Conservation (phyloP, 1,140 invertebrate species). For the Drosophila saltans region DNA sequence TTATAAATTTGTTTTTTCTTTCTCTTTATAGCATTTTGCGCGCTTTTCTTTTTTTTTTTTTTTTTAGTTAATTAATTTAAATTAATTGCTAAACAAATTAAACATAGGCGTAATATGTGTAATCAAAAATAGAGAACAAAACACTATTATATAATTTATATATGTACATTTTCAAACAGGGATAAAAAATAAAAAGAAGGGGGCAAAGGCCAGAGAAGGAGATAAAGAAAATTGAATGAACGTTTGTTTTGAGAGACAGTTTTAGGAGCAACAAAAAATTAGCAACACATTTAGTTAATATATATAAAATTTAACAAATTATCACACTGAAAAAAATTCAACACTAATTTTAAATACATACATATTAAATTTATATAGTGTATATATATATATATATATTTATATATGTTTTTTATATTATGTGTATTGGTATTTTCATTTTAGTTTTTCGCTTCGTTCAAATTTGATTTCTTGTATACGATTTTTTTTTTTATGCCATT, state of each 20-base stretch:
- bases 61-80: neutral
- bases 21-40: conserved; percentile 33
- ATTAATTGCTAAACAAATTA: conserved; percentile 9
- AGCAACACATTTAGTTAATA: conserved; percentile 63
- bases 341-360: conserved; percentile 75
- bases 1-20: conserved; percentile 7
- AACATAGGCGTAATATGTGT: neutral
- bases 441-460: conserved; percentile 44
- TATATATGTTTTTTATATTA: conserved; percentile 11
- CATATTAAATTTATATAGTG: conserved; percentile 32
- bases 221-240: conserved; percentile 14
- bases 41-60: conserved; percentile 45
- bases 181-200: neutral
- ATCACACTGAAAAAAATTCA: conserved; percentile 82
- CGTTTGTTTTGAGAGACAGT: conserved; percentile 16
- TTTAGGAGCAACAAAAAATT: conserved; percentile 57
- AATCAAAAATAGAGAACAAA: neutral
- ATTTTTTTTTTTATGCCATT: conserved; percentile 49
- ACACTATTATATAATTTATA: conserved; percentile 16
- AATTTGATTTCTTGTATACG: conserved; percentile 58
- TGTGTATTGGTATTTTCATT: conserved; percentile 43
- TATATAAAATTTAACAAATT: conserved; percentile 80
- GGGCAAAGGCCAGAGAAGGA: conserved; percentile 25
- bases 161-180: conserved; percentile 8
- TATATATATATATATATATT: conserved; percentile 23